A percentile compares a stretch with the other conserved stretches of the same genome.
These are phyloP conservation scores for Synergus japonicus DNA, from an alignment of 2,888 invertebrate genomes.

Conservation along the genomic window DNA sequence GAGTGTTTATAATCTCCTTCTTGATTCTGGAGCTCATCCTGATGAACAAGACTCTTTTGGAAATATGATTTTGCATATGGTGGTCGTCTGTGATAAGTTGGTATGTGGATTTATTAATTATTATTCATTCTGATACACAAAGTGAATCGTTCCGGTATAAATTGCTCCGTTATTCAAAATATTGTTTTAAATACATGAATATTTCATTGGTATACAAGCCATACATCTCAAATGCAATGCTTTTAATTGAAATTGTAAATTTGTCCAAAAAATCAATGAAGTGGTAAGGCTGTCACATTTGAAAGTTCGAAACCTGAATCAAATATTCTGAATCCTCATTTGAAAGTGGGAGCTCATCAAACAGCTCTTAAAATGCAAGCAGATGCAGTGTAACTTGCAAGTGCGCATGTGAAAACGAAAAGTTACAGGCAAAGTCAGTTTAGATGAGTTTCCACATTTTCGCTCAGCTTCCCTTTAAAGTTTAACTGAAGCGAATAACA, in stretches of 20 bases:
- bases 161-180: too few species aligned
- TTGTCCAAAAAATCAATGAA: background rate
- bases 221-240: too few species aligned
- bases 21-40: constrained; percentile 95
- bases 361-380: background rate
- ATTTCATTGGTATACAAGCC: too few species aligned
- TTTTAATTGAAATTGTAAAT: background rate
- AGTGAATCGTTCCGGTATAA: too few species aligned
- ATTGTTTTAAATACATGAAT: too few species aligned
- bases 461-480: background rate
- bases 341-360: background rate
- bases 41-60: constrained; percentile 98
- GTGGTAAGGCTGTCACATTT: background rate
- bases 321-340: background rate
- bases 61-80: constrained; percentile 99
- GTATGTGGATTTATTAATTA: constrained; percentile 78
- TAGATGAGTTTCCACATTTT: background rate
- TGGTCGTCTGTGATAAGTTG: constrained; percentile 97
- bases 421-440: background rate
- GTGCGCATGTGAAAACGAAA: background rate
- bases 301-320: background rate
- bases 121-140: background rate
- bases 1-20: constrained; percentile 95
- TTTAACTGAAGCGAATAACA: background rate
- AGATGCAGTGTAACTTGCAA: background rate